Base-by-base conservation (phyloP, 2,113 vertebrate species). In the Phyllostomus discolor region DNA sequence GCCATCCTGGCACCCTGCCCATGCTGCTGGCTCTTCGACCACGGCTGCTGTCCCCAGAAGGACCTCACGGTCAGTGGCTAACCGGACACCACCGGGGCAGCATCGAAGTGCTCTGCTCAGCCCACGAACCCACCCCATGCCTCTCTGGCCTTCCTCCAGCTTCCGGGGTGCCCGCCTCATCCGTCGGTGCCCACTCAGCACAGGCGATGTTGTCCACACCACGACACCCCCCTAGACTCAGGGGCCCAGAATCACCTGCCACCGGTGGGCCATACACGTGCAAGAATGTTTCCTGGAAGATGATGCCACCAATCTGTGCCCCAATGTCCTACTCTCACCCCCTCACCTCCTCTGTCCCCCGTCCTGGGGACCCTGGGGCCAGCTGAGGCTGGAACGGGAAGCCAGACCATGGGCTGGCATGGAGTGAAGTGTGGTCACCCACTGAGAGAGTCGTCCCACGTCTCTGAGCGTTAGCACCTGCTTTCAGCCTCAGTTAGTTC, bases 171-270 rank as follows among this genome's bases (percentile, higher is more conserved):
- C 41, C 57, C 11, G 20, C 59, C 80, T 64, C 64, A 75, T 62
- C 76, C 35, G n/a, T 48, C 57, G 59, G 59, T 31, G 75, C 75
- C 84, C 64, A 50, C 31, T 76, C 82, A 52, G 88, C 81, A 67
- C 81, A 66, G 43, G 82, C 35, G 87, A 33, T 19, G 64, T 15
- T n/a, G 67, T 8, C 83, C 64, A 91, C n/a, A 66, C 43, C 64
- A 17, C 22, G 35, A 38, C 59, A 46, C 31, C 48, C 66, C 33
- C 70, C 2, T 0, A 33, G 89, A 52, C 62, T 41, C 50, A 33
- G 57, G 31, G 85, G 50, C 87, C 83, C 64, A 76, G 83, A 93
- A 67, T 83, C 91, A 83, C 73, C 93, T 80, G 62, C 78, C 35
- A 6, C 75, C 2, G 0, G 41, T 4, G 76, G n/a, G 38, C 20